phyloP scores from a whole-genome alignment of 2,113 vertebrate species.

The Silurus meridionalis region DNA sequence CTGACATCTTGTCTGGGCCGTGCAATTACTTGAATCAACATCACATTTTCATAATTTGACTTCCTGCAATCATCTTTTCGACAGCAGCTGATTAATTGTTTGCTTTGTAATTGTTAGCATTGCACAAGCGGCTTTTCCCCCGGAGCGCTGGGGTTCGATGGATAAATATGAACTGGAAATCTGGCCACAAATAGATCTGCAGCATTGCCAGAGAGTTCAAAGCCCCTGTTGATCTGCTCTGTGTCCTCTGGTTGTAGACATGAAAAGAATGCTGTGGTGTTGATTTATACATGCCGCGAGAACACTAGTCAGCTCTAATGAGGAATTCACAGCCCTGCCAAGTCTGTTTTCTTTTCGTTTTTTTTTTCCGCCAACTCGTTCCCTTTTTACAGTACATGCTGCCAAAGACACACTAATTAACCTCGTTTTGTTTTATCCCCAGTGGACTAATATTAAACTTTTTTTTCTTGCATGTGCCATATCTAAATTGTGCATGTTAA shows the following conservation, averaged over 20 bases:
- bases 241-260: constrained; percentile 51
- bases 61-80: constrained; percentile 13
- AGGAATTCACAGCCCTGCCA: constrained; percentile 43
- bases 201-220: constrained; percentile 52
- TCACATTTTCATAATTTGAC: constrained; percentile 11
- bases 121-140: constrained; percentile 13
- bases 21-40: constrained; percentile 13
- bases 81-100: constrained; percentile 20
- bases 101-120: constrained; percentile 3
- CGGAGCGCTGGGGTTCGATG: constrained; percentile 6
- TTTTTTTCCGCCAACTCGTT: background rate
- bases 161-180: constrained; percentile 12
- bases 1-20: constrained; percentile 12
- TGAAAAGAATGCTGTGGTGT: constrained; percentile 49
- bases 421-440: constrained; percentile 1
- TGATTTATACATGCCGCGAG: constrained; percentile 51
- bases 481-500: background rate
- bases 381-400: constrained; percentile 23
- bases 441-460: background rate
- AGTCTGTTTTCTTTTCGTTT: constrained; percentile 24
- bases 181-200: constrained; percentile 23
- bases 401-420: constrained; percentile 14
- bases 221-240: constrained; percentile 42
- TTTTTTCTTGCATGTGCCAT: background rate
- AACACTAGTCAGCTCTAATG: constrained; percentile 51